A percentile compares a stretch with the other conserved stretches of the same genome.
Evolutionary conservation across 2,797 vertebrate species (phyloP).

Genomic region (Muscicapa comitata): DNA sequence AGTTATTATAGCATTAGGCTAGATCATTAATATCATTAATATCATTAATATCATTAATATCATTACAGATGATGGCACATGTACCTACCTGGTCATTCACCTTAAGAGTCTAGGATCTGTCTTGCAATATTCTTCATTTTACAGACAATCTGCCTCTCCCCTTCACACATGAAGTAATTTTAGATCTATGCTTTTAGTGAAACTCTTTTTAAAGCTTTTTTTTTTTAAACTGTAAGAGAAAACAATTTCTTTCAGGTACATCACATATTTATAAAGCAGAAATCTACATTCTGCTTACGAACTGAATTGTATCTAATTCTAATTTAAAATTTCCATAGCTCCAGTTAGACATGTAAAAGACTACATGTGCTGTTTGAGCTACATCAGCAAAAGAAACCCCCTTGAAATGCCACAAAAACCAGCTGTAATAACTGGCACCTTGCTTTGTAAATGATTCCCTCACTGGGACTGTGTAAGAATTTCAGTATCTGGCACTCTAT

Average conservation of each 20-base stretch:
- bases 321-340: not conserved
- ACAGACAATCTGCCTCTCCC: not conserved
- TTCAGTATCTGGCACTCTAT: not conserved
- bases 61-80: not conserved
- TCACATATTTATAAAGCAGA: not conserved
- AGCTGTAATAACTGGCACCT: not conserved
- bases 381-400: not conserved
- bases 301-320: not conserved
- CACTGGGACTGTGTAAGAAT: not conserved
- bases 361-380: not conserved
- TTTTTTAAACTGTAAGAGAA: not conserved
- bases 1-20: not conserved
- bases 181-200: not conserved
- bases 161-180: not conserved
- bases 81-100: not conserved
- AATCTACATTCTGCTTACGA: not conserved
- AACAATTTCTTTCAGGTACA: not conserved
- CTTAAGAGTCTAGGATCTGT: not conserved
- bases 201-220: not conserved
- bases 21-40: too few species aligned
- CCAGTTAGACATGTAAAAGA: not conserved
- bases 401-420: not conserved
- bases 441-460: not conserved
- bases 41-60: not conserved
- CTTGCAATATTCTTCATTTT: not conserved